Evolutionary conservation across 1,140 invertebrate species (phyloP), one percentile per base, ranked within the genome.

Genomic region (Hylaeus anthracinus): DNA sequence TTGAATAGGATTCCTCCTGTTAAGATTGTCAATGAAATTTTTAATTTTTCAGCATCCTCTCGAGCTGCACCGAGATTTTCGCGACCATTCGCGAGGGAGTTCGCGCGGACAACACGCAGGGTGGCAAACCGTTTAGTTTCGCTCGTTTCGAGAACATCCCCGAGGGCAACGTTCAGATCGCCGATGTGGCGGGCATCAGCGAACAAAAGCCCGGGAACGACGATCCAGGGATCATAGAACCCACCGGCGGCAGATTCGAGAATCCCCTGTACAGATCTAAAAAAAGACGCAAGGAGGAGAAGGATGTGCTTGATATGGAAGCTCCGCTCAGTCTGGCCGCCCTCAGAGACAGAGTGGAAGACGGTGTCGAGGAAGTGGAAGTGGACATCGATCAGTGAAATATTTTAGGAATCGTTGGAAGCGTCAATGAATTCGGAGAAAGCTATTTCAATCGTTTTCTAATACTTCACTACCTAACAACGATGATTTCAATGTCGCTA

Each of bases 111-210:
- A 76, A 79, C 12, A n/a, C 55, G 10, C 88, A 90, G 9, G 15
- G 55, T 0, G 51, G 67, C 1, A 86, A 86, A 41, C 82, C 88
- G 0, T 91, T 90, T 67, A 78, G 88, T 53, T 94, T 93, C 63
- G 93, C 93, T 26, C 89, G 92, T 43, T 94, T 94, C 51, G 91
- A 93, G 67, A 94, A 94, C 58, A 37, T 90, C 15, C n/a, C 86
- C 0, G 92, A 93, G 66, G 91, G 92, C 45, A 90, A 88, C 43
- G 90, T 93, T 5, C 88, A 88, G 26, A 83, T 93, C 3, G 85
- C 84, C 1, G 79, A 84, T 9, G 74, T 89, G 6, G 14, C 71
- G 0, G 89, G 87, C 65, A 88, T 82, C 45, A 82, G 78, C 39
- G 90, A 90, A 3, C 84, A 86, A 6, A 73, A 90, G 9, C 61